Base-by-base conservation (phyloP, 2,113 vertebrate species). In the Melanotaenia duboulayi region DNA sequence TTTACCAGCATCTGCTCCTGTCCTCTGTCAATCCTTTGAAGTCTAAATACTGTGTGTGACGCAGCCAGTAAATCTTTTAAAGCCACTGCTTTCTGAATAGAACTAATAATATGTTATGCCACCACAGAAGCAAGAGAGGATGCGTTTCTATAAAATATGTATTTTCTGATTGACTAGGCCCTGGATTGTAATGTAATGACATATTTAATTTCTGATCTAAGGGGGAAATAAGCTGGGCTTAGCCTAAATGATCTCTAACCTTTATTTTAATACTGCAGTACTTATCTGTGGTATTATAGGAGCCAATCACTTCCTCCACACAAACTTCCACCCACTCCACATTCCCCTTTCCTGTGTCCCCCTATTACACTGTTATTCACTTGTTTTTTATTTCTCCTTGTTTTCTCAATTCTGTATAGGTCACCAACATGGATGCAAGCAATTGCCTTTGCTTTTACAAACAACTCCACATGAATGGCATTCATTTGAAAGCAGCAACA, bases 241-340 rank as follows among this genome's bases (percentile, higher is more conserved):
- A 89, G 76, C 67, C 66, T 70, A 68, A 88, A 85, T 83, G 78
- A 85, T 89, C 82, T 89, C 66, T 87, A 90, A 91, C 90, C 86
- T 92, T 90, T 90, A 75, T 82, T 88, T 89, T 89, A 90, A 90
- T 91, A 85, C 78, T 65, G 48, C 69, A n/a, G n/a, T 71, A 67
- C 73, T 82, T 78, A 80, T 84, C 85, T 22, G 0, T 77, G 80
- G 88, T 86, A 86, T 92, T 91, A 89, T 46, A 66, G 71, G 69
- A 77, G 75, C 82, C 88, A 86, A 76, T 86, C 81, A 61, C 20
- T 57, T 85, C 65, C 42, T 68, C 57, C 65, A 60, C 39, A 65
- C 66, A 51, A 71, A 22, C 48, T 28, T 52, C 60, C 57, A 7
- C 57, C 58, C 37, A 37, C 52, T 42, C 49, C 17, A 70, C 48